Conservation (phyloP, 2,113 vertebrate species). For the Zonotrichia leucophrys region DNA sequence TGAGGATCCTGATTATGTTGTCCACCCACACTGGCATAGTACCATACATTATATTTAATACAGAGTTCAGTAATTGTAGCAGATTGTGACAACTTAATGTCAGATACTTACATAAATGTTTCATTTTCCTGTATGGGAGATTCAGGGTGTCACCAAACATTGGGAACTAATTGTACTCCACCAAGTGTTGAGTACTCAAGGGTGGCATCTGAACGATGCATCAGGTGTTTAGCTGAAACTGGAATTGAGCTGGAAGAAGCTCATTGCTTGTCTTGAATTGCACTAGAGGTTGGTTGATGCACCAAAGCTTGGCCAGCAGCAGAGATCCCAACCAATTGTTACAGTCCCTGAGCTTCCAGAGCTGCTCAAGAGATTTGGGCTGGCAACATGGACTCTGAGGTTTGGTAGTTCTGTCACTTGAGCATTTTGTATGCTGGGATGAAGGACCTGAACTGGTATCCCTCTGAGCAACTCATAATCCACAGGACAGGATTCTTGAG, state of each 20-base stretch:
- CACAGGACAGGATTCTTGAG: not conserved
- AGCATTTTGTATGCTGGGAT: not conserved
- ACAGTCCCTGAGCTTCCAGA: not conserved
- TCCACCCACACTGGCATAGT: constrained; percentile 34
- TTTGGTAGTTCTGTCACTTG: accelerated
- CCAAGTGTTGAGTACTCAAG: not conserved
- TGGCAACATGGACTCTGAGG: not conserved
- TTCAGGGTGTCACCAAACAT: constrained; percentile 8
- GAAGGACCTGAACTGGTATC: not conserved
- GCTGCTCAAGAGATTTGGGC: accelerated
- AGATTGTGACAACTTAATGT: constrained; percentile 43
- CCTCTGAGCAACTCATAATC: not conserved
- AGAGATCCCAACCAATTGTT: not conserved
- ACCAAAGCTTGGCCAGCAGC: not conserved
- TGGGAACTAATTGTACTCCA: not conserved
- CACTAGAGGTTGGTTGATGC: not conserved
- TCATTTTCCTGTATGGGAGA: not conserved
- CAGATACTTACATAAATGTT: constrained; percentile 40
- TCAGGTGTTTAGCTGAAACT: not conserved
- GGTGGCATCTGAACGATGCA: not conserved
- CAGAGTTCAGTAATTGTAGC: not conserved
- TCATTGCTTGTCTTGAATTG: not conserved
- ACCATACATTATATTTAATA: constrained; percentile 7
- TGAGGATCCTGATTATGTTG: constrained; percentile 47
- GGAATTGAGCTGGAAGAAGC: not conserved